Conservation (phyloP, 2,113 vertebrate genomes). For the Hyla sarda region DNA sequence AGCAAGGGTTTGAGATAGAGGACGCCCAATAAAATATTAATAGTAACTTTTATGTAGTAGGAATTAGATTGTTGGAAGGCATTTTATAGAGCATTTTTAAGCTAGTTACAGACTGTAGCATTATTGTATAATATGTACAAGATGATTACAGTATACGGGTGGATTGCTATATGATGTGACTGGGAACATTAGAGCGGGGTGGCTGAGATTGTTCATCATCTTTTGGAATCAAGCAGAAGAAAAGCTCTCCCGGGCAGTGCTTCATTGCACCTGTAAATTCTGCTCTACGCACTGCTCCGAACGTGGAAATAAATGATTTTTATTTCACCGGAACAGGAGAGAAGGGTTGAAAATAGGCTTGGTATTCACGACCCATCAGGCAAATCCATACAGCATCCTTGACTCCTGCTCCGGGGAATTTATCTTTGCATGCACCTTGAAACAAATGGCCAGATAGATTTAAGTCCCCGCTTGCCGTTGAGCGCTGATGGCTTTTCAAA, state of each 20-base stretch:
- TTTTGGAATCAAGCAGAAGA: constrained; percentile 19
- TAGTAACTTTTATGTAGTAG: constrained; percentile 33
- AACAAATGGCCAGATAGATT: constrained; percentile 53
- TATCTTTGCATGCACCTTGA: constrained; percentile 40
- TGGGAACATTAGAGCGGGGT: constrained; percentile 15
- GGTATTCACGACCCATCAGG: constrained; percentile 59
- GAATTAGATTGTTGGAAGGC: background rate
- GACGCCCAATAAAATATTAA: constrained; percentile 34
- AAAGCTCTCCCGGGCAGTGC: constrained; percentile 36
- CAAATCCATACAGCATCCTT: constrained; percentile 57
- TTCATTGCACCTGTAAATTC: constrained; percentile 54
- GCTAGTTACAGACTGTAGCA: background rate
- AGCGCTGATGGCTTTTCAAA: constrained; percentile 53
- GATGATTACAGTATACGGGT: constrained; percentile 32
- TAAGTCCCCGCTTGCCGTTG: constrained; percentile 34
- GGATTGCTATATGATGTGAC: constrained; percentile 27
- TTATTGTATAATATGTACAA: constrained; percentile 19
- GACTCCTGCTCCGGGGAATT: constrained; percentile 52
- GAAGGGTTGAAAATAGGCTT: constrained; percentile 50
- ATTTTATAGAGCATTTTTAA: constrained; percentile 29
- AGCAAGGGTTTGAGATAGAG: background rate
- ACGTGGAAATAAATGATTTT: constrained; percentile 53
- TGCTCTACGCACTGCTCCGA: background rate
- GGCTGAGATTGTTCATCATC: constrained; percentile 45
- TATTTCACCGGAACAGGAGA: constrained; percentile 35